Conservation (phyloP, 2,797 vertebrate genomes). For the Natrix natrix region DNA sequence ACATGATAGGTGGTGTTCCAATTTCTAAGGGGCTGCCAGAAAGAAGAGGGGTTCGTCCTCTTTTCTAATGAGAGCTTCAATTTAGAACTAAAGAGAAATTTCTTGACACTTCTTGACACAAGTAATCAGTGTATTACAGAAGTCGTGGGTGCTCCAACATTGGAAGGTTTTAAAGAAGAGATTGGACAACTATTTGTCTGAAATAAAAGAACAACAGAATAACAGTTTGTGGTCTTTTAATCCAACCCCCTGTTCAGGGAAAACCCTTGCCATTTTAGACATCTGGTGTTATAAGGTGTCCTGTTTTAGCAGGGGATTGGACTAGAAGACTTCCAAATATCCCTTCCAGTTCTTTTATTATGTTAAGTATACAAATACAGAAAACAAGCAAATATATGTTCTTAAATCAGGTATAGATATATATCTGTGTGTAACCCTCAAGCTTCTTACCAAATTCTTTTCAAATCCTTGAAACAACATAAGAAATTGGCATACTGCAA, state of each 20-base stretch:
- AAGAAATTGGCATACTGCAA: not conserved
- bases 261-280: not conserved
- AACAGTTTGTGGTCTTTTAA: not conserved
- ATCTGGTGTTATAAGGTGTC: not conserved
- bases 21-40: not conserved
- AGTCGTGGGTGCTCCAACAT: too few species aligned
- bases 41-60: not conserved
- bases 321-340: not conserved
- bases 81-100: not conserved
- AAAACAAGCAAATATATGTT: not conserved
- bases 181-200: not conserved
- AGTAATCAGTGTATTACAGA: too few species aligned
- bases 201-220: not conserved
- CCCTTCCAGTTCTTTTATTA: not conserved
- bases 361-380: not conserved
- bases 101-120: too few species aligned
- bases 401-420: not conserved
- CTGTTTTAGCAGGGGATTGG: not conserved
- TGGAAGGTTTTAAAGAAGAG: not conserved
- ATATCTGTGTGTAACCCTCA: not conserved
- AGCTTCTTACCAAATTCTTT: not conserved
- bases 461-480: not conserved
- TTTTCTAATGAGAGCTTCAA: not conserved
- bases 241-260: not conserved
- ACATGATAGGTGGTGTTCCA: not conserved